A percentile compares a stretch with the other conserved stretches of the same genome.
These are phyloP conservation scores for Oryzias melastigma DNA, from an alignment of 2,113 vertebrate species.

Conservation along the genomic window DNA sequence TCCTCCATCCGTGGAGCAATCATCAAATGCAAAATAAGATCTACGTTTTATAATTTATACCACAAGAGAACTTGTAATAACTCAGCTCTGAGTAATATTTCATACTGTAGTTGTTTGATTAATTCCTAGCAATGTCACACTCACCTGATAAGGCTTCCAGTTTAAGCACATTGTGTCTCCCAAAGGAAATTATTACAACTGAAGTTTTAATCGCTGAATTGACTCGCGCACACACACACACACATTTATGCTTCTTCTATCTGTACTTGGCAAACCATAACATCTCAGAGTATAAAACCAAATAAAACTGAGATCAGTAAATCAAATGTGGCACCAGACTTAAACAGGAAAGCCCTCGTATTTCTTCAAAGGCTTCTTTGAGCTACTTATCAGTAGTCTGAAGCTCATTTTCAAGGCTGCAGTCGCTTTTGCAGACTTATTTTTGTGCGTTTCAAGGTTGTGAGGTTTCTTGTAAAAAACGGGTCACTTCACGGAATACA, in stretches of 20 bases:
- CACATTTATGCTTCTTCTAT: too few relatives aligned
- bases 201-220: not conserved
- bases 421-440: not conserved
- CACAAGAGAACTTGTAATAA: not conserved
- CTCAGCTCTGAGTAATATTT: not conserved
- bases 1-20: too few relatives aligned
- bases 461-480: too few relatives aligned
- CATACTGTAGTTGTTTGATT: slow-evolving; percentile 9
- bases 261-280: not conserved
- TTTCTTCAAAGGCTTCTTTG: not conserved
- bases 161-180: slow-evolving; percentile 3
- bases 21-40: not conserved
- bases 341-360: not conserved
- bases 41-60: not conserved
- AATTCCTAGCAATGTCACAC: slow-evolving; percentile 21
- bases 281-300: not conserved
- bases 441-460: not conserved
- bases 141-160: slow-evolving; percentile 17
- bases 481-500: too few relatives aligned
- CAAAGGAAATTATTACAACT: not conserved
- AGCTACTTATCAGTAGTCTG: not conserved
- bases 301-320: slow-evolving; percentile 4
- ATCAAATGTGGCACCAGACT: not conserved
- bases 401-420: not conserved
- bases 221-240: too few relatives aligned